phyloP scores from a whole-genome alignment of 1,140 invertebrate species.

The Pseudomyrmex concolor region DNA sequence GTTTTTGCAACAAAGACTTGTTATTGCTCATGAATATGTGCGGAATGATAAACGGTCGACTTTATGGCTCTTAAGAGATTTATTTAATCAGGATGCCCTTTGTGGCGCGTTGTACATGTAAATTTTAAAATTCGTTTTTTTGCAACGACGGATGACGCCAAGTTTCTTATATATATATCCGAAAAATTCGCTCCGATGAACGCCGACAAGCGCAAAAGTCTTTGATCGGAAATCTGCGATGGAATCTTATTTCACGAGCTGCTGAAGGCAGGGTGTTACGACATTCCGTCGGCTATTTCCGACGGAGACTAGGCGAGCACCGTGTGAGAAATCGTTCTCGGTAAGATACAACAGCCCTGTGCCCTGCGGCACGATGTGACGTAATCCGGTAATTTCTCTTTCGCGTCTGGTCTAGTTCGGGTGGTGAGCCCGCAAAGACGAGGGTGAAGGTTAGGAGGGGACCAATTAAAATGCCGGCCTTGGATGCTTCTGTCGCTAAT shows the following conservation, averaged over 20 bases:
- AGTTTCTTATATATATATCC: constrained; percentile 2
- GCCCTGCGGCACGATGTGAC: not conserved
- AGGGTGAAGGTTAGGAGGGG: constrained; percentile 28
- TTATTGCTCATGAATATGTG: no score
- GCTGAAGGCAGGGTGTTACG: not conserved
- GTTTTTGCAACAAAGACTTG: not conserved
- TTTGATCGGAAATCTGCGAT: not conserved
- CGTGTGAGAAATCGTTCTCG: constrained; percentile 39
- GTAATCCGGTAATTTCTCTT: constrained; percentile 68
- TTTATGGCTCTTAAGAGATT: not conserved
- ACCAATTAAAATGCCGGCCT: constrained; percentile 65
- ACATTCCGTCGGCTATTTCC: constrained; percentile 22
- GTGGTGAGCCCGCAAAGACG: constrained; percentile 5
- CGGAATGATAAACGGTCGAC: not conserved
- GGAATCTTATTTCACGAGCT: constrained; percentile 52
- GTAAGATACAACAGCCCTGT: constrained; percentile 26
- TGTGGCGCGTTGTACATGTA: not conserved
- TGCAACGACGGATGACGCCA: not conserved
- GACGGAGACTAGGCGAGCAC: not conserved
- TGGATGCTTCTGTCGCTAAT: constrained; percentile 57
- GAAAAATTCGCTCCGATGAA: not conserved
- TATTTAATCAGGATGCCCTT: not conserved
- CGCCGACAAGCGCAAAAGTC: not conserved
- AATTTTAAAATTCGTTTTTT: not conserved
- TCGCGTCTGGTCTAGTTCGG: constrained; percentile 37